A percentile compares a stretch with the other conserved stretches of the same genome.
phyloP scores from a whole-genome alignment of 2,888 invertebrate species.

The Frankliniella fusca region DNA sequence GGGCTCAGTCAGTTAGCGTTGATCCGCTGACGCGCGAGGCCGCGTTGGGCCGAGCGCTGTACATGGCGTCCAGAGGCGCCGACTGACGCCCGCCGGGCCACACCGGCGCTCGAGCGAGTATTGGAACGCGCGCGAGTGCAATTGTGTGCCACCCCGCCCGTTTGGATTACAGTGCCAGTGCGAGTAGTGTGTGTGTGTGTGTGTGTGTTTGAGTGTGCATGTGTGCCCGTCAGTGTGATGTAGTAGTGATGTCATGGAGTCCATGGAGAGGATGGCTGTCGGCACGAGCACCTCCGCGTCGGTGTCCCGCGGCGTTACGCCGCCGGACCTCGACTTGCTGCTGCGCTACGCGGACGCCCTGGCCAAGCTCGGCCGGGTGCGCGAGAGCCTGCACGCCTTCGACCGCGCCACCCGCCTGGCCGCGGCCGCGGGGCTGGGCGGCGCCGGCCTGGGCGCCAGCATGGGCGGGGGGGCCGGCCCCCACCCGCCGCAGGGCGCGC shows the following conservation, averaged over 20 bases:
- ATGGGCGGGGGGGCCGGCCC: too few species aligned
- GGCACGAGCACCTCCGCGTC: background rate
- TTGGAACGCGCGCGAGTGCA: background rate
- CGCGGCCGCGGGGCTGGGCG: background rate
- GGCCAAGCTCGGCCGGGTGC: slow-evolving; percentile 17
- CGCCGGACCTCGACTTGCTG: background rate
- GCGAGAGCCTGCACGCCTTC: slow-evolving; percentile 11
- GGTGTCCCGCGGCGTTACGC: background rate
- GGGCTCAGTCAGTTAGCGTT: background rate
- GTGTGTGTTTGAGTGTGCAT: slow-evolving; percentile 17
- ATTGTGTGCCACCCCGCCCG: background rate
- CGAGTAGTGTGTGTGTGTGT: background rate
- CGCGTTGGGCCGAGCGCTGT: background rate
- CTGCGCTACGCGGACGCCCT: slow-evolving; percentile 9
- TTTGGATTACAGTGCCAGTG: background rate
- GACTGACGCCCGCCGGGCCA: background rate
- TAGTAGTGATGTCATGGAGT: background rate
- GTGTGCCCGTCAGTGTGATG: too few species aligned
- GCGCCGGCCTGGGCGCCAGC: too few species aligned
- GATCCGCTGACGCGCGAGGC: slow-evolving; percentile 21
- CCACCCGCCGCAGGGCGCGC: too few species aligned
- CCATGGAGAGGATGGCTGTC: background rate
- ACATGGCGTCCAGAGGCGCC: background rate
- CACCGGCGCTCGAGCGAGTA: background rate
- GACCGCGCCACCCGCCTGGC: slow-evolving; percentile 3